Evolutionary conservation across 2,113 vertebrate genomes (phyloP), one percentile per base, ranked within the genome.

Genomic region (Turdus rufiventris): DNA sequence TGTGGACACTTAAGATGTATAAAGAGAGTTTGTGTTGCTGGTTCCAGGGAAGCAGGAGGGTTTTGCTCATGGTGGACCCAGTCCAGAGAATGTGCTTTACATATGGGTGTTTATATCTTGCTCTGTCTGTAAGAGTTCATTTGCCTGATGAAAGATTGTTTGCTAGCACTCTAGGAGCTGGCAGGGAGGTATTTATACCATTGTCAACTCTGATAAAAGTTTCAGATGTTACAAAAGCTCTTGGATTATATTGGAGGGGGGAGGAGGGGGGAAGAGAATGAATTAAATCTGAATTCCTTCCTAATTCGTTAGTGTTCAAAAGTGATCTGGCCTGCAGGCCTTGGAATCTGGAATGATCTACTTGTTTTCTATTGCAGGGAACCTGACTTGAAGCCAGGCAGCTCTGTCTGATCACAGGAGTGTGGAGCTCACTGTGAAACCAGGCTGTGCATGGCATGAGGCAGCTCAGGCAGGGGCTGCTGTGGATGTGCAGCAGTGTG

Each of bases 1-100:
- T 58, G 81, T 67, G 67, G 53, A 89, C 77, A 66, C 78, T 47
- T 89, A 91, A 82, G 93, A 79, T 31, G 9, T 67, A 90, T 86
- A 86, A 95, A 95, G 42, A 57, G 90, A 88, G 12, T 90, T 93
- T 88, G 63, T 91, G 65, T 83, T 88, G 67, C 82, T 88, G 72
- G 75, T 95, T 96, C 91, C 90, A 96, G 88, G 82, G 90, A 90
- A 76, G 85, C 90, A 88, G 65, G 68, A 94, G 63, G 53, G 42
- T 88, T 96, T 94, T 91, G 85, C 85, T 94, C 34, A 60, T 38
- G 61, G 85, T 96, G 95, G 93, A 96, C 8, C 56, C 1, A 1
- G 71, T 94, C 94, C 94, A 96, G 92, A 74, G 94, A 97, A 97
- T 96, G 96, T 96, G 93, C 82, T 60, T 95, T 95, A 85, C 95